Percentiles rank a stretch among this genome's conserved stretches.
These are phyloP conservation scores for Montipora capitata DNA, from an alignment of 92 coral and sea anemone species.

Conservation along the genomic window DNA sequence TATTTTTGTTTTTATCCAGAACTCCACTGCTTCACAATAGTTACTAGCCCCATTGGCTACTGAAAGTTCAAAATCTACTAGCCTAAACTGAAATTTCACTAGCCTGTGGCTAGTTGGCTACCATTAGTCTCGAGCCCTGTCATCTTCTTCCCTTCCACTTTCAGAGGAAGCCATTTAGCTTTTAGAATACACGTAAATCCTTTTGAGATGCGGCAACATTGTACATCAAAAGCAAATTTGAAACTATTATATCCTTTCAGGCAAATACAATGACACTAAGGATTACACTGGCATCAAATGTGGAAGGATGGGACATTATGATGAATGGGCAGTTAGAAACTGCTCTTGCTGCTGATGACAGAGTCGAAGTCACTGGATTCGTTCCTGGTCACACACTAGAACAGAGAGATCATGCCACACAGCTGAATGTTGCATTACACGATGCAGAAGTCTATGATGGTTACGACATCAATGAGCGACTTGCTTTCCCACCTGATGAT, in stretches of 20 bases:
- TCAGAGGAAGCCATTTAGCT: too few relatives aligned
- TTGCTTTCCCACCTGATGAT: slow-evolving; percentile 49
- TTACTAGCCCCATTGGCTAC: too few relatives aligned
- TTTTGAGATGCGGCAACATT: too few relatives aligned
- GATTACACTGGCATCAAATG: slow-evolving; percentile 34
- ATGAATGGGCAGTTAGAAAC: slow-evolving; percentile 32
- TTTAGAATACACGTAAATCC: too few relatives aligned
- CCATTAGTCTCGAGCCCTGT: too few relatives aligned
- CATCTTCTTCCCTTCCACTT: too few relatives aligned
- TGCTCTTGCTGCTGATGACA: slow-evolving; percentile 11
- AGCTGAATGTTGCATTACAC: slow-evolving; percentile 10
- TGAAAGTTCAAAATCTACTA: too few relatives aligned
- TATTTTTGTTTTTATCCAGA: too few relatives aligned
- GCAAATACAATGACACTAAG: not conserved
- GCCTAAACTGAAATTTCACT: too few relatives aligned
- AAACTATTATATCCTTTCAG: not conserved
- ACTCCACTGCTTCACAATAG: too few relatives aligned
- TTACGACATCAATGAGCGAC: slow-evolving; percentile 11
- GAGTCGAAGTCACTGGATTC: slow-evolving; percentile 34
- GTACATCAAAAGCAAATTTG: too few relatives aligned
- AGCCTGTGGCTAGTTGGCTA: too few relatives aligned
- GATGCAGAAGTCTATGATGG: slow-evolving; percentile 34
- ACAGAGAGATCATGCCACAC: slow-evolving; percentile 35
- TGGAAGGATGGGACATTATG: slow-evolving; percentile 45
- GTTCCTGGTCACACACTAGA: slow-evolving; percentile 23